phyloP scores from a whole-genome alignment of 2,888 invertebrate species.

The Mythimna loreyi region DNA sequence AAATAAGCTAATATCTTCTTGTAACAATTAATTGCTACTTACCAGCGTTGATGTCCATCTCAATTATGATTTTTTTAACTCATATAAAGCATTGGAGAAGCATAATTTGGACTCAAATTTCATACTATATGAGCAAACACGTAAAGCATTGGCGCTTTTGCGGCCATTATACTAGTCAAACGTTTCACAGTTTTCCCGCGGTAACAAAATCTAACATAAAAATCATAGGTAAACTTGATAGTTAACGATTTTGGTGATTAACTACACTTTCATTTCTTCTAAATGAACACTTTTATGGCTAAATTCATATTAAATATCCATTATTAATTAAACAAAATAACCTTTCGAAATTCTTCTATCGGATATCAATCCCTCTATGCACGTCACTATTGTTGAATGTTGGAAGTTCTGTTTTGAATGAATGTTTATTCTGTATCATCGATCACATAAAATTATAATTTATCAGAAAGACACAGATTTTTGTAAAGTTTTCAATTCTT shows the following conservation, averaged over 20 bases:
- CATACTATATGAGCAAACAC: conserved; percentile 83
- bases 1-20: conserved; percentile 46
- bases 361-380: conserved; percentile 55
- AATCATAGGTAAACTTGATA: conserved; percentile 54
- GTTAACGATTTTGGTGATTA: conserved; percentile 43
- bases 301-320: conserved; percentile 55
- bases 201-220: conserved; percentile 73
- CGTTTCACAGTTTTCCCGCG: conserved; percentile 90
- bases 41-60: conserved; percentile 90
- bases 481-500: neutral
- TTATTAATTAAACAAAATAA: conserved; percentile 62
- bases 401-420: conserved; percentile 52
- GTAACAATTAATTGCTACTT: conserved; percentile 69
- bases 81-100: conserved; percentile 70
- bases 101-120: conserved; percentile 76
- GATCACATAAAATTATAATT: neutral
- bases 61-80: conserved; percentile 77
- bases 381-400: conserved; percentile 58
- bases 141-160: conserved; percentile 89
- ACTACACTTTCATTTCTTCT: conserved; percentile 59
- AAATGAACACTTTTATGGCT: conserved; percentile 55
- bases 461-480: neutral
- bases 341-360: conserved; percentile 62
- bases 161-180: conserved; percentile 90
- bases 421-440: conserved; percentile 21